These are phyloP conservation scores for Meghimatium bilineatum DNA, from an alignment of 2,888 invertebrate genomes.

Conservation along the genomic window DNA sequence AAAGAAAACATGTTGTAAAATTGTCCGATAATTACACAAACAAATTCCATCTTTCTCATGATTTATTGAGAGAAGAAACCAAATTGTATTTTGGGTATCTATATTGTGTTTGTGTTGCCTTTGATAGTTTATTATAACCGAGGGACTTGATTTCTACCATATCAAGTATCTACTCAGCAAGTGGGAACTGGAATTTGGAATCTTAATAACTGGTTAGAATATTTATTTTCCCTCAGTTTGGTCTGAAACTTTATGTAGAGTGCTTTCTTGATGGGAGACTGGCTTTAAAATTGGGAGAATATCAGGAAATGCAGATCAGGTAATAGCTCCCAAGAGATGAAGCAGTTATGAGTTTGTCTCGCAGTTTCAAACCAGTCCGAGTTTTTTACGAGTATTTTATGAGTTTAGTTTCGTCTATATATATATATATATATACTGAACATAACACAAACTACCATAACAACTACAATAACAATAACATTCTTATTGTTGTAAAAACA, in stretches of 20 bases:
- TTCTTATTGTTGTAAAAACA: too few relatives aligned
- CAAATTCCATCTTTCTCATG: background rate
- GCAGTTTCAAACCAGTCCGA: too few relatives aligned
- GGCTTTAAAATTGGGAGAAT: background rate
- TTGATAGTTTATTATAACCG: background rate
- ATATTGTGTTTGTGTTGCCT: background rate
- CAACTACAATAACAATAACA: too few relatives aligned
- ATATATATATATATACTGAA: too few relatives aligned
- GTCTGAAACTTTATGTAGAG: slow-evolving; percentile 9
- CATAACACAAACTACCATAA: too few relatives aligned
- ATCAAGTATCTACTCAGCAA: too few relatives aligned
- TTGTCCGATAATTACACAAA: background rate
- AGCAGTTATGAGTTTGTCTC: too few relatives aligned
- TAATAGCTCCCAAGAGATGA: too few relatives aligned
- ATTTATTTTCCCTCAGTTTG: background rate
- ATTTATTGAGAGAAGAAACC: background rate
- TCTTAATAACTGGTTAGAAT: background rate
- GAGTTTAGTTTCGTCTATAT: too few relatives aligned
- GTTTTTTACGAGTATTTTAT: too few relatives aligned
- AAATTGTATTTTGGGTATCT: background rate
- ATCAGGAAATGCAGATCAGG: slow-evolving; percentile 19
- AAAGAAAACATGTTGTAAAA: background rate
- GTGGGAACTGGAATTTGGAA: background rate
- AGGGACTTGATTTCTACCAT: background rate
- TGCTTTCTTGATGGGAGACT: too few relatives aligned